These are phyloP conservation scores for Nothocercus nigrocapillus DNA, from an alignment of 2,113 vertebrate species.

Conservation along the genomic window DNA sequence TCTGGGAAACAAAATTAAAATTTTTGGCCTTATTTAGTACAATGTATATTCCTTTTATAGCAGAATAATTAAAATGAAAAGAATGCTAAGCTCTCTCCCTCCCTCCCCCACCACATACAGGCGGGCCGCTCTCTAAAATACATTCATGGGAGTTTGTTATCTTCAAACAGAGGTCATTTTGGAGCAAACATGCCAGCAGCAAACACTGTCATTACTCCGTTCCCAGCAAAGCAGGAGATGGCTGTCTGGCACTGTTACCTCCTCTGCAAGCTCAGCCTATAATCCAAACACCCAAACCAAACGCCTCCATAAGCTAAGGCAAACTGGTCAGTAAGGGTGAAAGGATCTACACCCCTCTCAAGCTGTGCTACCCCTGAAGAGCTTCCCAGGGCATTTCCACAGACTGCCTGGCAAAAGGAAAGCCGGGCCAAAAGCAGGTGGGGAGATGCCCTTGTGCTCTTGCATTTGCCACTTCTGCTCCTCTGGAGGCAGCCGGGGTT, in stretches of 20 bases:
- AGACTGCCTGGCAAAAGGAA: not conserved
- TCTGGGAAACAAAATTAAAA: not conserved
- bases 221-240: not conserved
- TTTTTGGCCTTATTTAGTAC: constrained; percentile 7
- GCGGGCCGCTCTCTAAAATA: not conserved
- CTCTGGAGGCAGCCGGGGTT: constrained; percentile 1
- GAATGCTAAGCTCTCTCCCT: not conserved
- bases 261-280: not conserved
- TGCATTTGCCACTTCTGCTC: constrained; percentile 1
- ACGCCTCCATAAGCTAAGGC: not conserved
- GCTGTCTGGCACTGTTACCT: not conserved
- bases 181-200: not conserved
- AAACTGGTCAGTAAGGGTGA: not conserved
- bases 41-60: constrained; percentile 10
- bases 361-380: not conserved
- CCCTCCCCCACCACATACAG: not conserved
- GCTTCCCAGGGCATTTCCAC: not conserved
- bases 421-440: not conserved
- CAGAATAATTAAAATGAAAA: constrained; percentile 9
- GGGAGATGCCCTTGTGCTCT: not conserved
- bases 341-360: not conserved
- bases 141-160: not conserved
- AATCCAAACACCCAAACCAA: not conserved
- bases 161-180: not conserved
- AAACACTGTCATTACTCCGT: not conserved